phyloP scores from a whole-genome alignment of 2,797 vertebrate genomes.

The Zenarchopterus dispar region DNA sequence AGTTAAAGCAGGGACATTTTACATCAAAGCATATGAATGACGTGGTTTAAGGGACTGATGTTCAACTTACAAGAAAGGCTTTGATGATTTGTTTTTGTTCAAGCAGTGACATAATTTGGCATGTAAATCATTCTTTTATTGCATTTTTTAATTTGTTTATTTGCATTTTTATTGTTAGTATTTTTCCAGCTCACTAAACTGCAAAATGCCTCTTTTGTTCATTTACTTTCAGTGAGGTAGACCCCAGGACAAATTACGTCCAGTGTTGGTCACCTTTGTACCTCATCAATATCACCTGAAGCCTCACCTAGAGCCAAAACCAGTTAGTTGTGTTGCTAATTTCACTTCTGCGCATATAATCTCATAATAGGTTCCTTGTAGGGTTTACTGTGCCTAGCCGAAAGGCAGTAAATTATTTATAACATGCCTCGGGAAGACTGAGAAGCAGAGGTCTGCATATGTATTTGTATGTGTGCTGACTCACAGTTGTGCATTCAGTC shows the following conservation, averaged over 20 bases:
- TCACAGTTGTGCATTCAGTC: slow-evolving; percentile 29
- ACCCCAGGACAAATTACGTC: not conserved
- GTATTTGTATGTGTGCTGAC: slow-evolving; percentile 21
- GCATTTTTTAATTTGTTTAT: too few species aligned
- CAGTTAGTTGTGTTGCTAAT: not conserved
- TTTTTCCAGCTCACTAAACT: too few species aligned
- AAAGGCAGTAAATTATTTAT: slow-evolving; percentile 57
- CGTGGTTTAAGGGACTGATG: too few species aligned
- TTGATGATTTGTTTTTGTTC: too few species aligned
- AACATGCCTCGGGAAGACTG: slow-evolving; percentile 57
- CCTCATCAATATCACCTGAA: not conserved
- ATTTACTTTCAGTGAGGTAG: too few species aligned
- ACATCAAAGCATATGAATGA: too few species aligned
- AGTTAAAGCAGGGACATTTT: too few species aligned
- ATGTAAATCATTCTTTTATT: too few species aligned
- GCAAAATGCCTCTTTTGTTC: too few species aligned
- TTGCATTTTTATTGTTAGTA: too few species aligned
- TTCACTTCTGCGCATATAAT: slow-evolving; percentile 1
- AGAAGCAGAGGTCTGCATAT: slow-evolving; percentile 19
- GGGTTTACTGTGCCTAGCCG: slow-evolving; percentile 43
- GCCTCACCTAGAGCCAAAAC: not conserved
- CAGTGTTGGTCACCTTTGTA: not conserved
- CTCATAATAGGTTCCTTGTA: slow-evolving; percentile 3
- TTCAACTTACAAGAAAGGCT: too few species aligned
- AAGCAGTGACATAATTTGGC: too few species aligned